These are phyloP conservation scores for Pyxicephalus adspersus DNA, from an alignment of 2,113 vertebrate species.

Conservation along the genomic window DNA sequence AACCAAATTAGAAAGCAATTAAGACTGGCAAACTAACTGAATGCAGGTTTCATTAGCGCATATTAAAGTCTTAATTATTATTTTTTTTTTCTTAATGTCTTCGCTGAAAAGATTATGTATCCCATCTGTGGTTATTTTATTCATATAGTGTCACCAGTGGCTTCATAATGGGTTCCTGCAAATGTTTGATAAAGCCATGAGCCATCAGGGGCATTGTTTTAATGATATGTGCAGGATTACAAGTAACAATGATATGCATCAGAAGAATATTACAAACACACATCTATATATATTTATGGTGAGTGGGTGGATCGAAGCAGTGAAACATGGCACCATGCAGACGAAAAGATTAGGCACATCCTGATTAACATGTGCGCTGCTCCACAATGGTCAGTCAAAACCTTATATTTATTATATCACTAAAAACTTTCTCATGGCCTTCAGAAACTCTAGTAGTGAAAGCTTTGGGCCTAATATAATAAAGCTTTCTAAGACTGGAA, in stretches of 20 bases:
- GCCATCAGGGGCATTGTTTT: not conserved
- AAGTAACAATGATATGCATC: not conserved
- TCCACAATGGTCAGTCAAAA: too few species aligned
- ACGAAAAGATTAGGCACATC: too few species aligned
- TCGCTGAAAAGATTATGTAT: not conserved
- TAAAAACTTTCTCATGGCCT: too few species aligned
- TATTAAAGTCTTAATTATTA: constrained; percentile 47
- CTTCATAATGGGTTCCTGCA: constrained; percentile 18
- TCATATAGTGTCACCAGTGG: constrained; percentile 8
- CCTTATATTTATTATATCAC: too few species aligned
- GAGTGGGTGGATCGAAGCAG: too few species aligned
- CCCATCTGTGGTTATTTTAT: constrained; percentile 21
- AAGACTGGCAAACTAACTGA: constrained; percentile 24
- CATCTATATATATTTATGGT: too few species aligned
- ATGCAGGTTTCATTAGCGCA: constrained; percentile 41
- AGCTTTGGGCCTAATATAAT: too few species aligned
- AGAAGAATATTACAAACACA: too few species aligned
- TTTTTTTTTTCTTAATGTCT: constrained; percentile 8
- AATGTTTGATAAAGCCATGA: constrained; percentile 43
- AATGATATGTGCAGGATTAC: constrained; percentile 5
- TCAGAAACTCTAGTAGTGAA: too few species aligned
- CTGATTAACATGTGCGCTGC: too few species aligned
- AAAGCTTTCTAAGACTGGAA: too few species aligned
- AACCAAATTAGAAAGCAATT: constrained; percentile 53
- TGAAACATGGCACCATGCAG: too few species aligned